phyloP scores from a whole-genome alignment of 2,888 invertebrate species.

The Parthenolecanium corni region DNA sequence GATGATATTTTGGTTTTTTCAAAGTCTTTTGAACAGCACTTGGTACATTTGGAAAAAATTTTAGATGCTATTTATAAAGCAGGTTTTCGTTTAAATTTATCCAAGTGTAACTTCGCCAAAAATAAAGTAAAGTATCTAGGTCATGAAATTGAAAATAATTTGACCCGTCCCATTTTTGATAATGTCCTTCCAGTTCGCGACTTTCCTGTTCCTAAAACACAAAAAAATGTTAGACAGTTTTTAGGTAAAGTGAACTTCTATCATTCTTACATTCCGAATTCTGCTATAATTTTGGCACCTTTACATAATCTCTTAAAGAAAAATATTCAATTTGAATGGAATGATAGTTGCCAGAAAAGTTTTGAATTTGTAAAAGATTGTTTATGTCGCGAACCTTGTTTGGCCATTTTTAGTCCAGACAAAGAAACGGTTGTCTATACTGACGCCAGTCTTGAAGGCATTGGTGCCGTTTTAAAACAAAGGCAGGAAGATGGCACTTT shows the following conservation, averaged over 20 bases:
- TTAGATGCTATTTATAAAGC: constrained; percentile 21
- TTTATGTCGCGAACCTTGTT: constrained; percentile 34
- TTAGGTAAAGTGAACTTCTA: constrained; percentile 23
- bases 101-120: constrained; percentile 12
- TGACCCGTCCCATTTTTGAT: constrained; percentile 30
- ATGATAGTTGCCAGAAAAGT: constrained; percentile 30
- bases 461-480: constrained; percentile 34
- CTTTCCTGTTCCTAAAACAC: constrained; percentile 11
- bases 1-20: constrained; percentile 34
- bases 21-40: constrained; percentile 31
- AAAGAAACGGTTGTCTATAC: constrained; percentile 34
- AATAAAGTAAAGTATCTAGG: constrained; percentile 12
- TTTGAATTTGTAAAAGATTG: constrained; percentile 32
- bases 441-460: constrained; percentile 34
- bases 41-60: constrained; percentile 30
- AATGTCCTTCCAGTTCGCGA: constrained; percentile 6
- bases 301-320: constrained; percentile 26
- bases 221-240: constrained; percentile 18
- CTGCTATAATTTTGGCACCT: constrained; percentile 12
- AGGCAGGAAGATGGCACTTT: constrained; percentile 29
- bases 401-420: constrained; percentile 34
- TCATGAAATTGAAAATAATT: constrained; percentile 29
- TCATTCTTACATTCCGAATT: constrained; percentile 31
- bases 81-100: constrained; percentile 16
- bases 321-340: constrained; percentile 32